Evolutionary conservation across 2,797 vertebrate species (phyloP), one percentile per base, ranked within the genome.

Genomic region (Brotogeris chrysoptera): DNA sequence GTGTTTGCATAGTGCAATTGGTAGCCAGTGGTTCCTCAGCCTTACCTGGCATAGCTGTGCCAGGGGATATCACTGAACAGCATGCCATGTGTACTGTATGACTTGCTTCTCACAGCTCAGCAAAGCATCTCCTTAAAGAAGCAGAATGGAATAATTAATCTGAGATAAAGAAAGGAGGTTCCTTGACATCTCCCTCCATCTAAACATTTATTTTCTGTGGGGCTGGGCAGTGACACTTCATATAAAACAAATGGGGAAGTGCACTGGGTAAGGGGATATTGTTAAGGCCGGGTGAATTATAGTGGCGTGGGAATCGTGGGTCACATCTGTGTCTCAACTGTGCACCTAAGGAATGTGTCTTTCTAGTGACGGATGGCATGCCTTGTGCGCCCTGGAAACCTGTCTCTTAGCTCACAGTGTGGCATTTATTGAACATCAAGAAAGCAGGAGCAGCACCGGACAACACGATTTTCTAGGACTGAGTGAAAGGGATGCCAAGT

Each of bases 301-400:
- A 38, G 68, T 44, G 71, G 38, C 0, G 2, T 55, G 69, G 49
- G 25, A 87, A 66, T 61, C 30, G 1, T 0, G 0, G 79, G 52
- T 77, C 72, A 60, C 27, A 23, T 52, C 65, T 60, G 70, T 16
- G 30, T 50, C 71, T 77, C 50, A 19, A 0, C 50, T 36, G 20
- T 27, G 49, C 38, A 53, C 61, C 6, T 5, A 17, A 90, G 79
- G 72, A 83, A 80, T 43, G 65, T 43, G 52, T 34, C 34, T 71
- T 47, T 32, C 71, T 55, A 38, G 47, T 60, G 68, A 91, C 0
- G 6, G 71, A 41, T 9, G 4, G 32, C 19, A 3, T 52, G 46
- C 28, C 52, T 79, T 16, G 2, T 50, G 25, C 2, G 3, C 41
- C 34, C 53, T 91, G 47, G 14, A 85, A 82, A 11, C 14, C 7